Evolutionary conservation across 2,797 vertebrate genomes (phyloP), one percentile per base, ranked within the genome.

Genomic region (Parambassis ranga): DNA sequence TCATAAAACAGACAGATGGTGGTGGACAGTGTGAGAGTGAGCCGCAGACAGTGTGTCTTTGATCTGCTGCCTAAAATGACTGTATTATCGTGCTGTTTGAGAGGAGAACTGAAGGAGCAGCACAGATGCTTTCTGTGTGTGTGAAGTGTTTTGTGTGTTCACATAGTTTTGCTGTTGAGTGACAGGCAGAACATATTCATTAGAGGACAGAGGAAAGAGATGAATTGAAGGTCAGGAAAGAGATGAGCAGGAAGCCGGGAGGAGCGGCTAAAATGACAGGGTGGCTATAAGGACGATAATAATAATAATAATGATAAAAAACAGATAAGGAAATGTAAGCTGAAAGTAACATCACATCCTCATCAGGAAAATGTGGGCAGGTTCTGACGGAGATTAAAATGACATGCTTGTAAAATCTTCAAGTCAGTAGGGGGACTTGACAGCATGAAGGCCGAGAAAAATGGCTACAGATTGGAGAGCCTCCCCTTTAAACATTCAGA

Each of bases 41-140:
- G 30, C 30, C 46, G 33, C 41, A 46, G 44, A 58, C 24, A 38
- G 61, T 65, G 24, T 1, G 39, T 48, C 77, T 84, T 84, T 87
- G 77, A 82, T 80, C 75, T 6, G 19, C 59, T 24, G 27, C 64
- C 66, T 64, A 59, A 78, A 78, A 83, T 55, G 57, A 71, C 67
- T 64, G 37, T 51, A 65, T 65, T 33, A 74, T 57, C 50, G 71
- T 48, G 20, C 53, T 51, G 64, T 59, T 42, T 37, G 38, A 70
- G 43, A 46, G 48, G 19, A 39, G 28, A 27, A 10, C 14, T 23
- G 57, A 42, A 50, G 32, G 50, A 61, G 52, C 48, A 11, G 41
- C 44, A 32, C 49, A 38, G 46, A 64, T 38, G 56, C 43, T 10
- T 13, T 47, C 4, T 56, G 5, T 27, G 10, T 13, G 6, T 59